Evolutionary conservation across 2,797 vertebrate genomes (phyloP).

Genomic region (Otolemur crassicaudatus): DNA sequence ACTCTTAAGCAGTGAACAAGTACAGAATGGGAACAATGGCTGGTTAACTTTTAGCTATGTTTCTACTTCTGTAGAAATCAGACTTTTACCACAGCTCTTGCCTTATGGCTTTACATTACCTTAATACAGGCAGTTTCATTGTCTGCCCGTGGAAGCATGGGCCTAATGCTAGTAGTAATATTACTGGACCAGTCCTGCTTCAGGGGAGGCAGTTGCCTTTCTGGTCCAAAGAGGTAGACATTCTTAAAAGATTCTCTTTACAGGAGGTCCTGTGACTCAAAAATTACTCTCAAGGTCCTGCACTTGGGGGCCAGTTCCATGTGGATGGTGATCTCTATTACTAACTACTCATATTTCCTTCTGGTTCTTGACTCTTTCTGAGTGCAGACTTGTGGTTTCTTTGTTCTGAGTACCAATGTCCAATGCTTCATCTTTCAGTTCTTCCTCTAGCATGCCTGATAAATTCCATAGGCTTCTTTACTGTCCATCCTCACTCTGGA

Average conservation of each 20-base stretch:
- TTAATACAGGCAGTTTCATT: background rate
- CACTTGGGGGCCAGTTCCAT: too few species aligned
- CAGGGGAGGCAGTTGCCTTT: background rate
- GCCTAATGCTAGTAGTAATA: background rate
- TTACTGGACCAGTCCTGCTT: background rate
- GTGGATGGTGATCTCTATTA: background rate
- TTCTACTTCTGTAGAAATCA: too few species aligned
- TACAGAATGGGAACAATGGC: too few species aligned
- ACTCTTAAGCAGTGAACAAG: too few species aligned
- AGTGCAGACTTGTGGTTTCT: background rate
- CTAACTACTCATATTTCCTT: background rate
- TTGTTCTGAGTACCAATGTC: background rate
- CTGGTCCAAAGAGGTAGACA: background rate
- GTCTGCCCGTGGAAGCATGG: background rate
- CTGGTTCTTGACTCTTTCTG: background rate
- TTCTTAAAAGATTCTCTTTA: background rate
- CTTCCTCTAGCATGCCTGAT: background rate
- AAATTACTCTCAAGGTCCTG: background rate
- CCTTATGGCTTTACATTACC: too few species aligned
- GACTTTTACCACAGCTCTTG: too few species aligned
- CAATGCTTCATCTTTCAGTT: background rate
- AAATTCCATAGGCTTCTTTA: background rate
- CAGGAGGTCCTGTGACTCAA: background rate
- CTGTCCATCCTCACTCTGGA: background rate
- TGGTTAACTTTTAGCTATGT: too few species aligned